phyloP scores from a whole-genome alignment of 64 coral and sea anemone genomes.

The Anthopleura sola region DNA sequence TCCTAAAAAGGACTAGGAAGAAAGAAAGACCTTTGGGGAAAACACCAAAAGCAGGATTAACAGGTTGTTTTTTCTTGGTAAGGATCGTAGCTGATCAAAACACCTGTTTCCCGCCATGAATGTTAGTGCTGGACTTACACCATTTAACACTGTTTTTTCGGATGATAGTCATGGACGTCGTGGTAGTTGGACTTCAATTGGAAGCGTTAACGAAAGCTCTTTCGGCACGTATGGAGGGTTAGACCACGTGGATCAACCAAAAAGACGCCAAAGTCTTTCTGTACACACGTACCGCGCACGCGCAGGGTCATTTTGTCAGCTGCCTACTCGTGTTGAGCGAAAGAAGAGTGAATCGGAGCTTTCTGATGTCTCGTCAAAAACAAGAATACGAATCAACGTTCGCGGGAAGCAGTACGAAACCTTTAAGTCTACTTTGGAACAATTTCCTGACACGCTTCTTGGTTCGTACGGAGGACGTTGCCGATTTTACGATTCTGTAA shows the following conservation, averaged over 20 bases:
- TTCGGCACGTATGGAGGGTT: neutral
- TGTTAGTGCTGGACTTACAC: neutral
- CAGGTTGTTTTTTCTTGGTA: neutral
- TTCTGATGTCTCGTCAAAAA: neutral
- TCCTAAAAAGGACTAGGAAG: no score
- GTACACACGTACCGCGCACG: neutral
- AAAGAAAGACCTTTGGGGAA: neutral
- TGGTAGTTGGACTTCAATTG: neutral
- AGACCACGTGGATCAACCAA: neutral
- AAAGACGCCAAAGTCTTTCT: neutral
- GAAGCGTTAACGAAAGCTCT: neutral
- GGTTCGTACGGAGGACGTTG: conserved; percentile 59
- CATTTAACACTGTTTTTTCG: neutral
- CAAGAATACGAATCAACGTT: conserved; percentile 80
- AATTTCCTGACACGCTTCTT: conserved; percentile 81
- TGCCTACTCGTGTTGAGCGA: neutral
- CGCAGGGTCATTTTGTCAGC: neutral
- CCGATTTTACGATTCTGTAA: conserved; percentile 66
- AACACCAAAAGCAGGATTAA: neutral
- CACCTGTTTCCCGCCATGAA: neutral
- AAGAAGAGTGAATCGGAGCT: neutral
- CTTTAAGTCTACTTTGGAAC: conserved; percentile 67
- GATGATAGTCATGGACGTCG: neutral
- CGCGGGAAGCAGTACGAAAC: conserved; percentile 80
- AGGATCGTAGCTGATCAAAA: no score